Conservation (phyloP, 2,797 vertebrate genomes). For the Salmo trutta region DNA sequence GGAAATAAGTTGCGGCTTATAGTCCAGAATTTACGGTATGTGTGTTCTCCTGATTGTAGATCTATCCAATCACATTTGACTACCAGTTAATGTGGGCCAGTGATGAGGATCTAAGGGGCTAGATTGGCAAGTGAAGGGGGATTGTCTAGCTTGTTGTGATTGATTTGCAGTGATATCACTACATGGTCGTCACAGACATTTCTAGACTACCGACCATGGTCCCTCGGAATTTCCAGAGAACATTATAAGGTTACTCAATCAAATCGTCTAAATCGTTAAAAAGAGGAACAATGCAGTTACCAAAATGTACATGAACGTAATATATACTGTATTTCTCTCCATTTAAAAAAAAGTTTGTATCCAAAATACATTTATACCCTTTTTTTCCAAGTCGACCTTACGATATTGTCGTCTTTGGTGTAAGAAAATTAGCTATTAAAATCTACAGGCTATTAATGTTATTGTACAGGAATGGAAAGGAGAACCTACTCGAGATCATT, state of each 20-base stretch:
- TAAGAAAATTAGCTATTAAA: conserved; percentile 79
- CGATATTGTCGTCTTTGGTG: conserved; percentile 81
- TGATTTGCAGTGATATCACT: conserved; percentile 27
- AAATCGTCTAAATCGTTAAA: conserved; percentile 51
- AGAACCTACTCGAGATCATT: conserved; percentile 85
- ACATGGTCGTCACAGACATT: not conserved
- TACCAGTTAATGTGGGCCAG: not conserved
- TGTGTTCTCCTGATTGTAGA: too few relatives aligned
- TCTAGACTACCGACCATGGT: not conserved
- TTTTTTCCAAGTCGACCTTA: conserved; percentile 68
- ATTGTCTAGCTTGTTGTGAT: conserved; percentile 41
- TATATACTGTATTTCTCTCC: conserved; percentile 54
- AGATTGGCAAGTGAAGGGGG: not conserved
- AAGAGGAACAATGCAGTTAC: conserved; percentile 56
- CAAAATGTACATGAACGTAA: conserved; percentile 57
- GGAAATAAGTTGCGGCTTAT: too few relatives aligned
- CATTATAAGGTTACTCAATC: conserved; percentile 27
- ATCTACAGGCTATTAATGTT: conserved; percentile 76
- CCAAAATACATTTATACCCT: conserved; percentile 74
- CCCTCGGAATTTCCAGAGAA: not conserved
- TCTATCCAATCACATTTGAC: not conserved
- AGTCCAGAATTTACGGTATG: too few relatives aligned
- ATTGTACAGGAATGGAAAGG: conserved; percentile 70
- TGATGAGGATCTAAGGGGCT: too few relatives aligned
- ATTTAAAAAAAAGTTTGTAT: conserved; percentile 70